Evolutionary conservation across 2,888 invertebrate species (phyloP).

Genomic region (Brassicogethes aeneus): DNA sequence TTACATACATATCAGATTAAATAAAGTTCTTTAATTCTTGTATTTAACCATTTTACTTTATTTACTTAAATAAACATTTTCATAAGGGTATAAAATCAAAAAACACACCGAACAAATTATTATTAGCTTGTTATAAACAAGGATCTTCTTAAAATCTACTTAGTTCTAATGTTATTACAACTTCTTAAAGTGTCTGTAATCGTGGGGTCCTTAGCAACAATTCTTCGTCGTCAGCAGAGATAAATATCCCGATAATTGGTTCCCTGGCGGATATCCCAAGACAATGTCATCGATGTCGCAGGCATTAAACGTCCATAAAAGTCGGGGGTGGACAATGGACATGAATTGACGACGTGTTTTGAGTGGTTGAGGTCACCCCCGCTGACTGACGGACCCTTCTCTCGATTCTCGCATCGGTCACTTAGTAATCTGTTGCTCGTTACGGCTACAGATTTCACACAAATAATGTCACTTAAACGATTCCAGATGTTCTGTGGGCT

Average conservation of each 20-base stretch:
- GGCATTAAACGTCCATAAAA: conserved; percentile 16
- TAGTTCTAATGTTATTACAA: background rate
- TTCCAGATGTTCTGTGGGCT: background rate
- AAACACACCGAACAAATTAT: too few relatives aligned
- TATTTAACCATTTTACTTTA: too few relatives aligned
- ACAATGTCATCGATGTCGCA: conserved; percentile 13
- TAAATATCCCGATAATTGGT: conserved; percentile 15
- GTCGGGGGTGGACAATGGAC: conserved; percentile 15
- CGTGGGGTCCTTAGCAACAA: background rate
- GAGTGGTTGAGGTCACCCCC: conserved; percentile 27
- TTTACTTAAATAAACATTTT: too few relatives aligned
- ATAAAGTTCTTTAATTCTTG: too few relatives aligned
- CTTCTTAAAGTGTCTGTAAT: background rate
- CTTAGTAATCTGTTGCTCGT: conserved; percentile 11
- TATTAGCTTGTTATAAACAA: too few relatives aligned
- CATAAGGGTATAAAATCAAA: too few relatives aligned
- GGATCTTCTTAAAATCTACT: too few relatives aligned
- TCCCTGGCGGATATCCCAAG: conserved; percentile 11
- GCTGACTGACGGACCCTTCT: conserved; percentile 7
- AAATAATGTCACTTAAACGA: conserved; percentile 1
- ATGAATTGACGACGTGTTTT: conserved; percentile 13
- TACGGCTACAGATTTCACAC: conserved; percentile 3
- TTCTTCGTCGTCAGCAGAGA: conserved; percentile 2
- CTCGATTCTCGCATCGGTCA: conserved; percentile 11
- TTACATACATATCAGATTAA: too few relatives aligned